Evolutionary conservation across 2,888 invertebrate genomes (phyloP).

Genomic region (Clistopyga incitator): DNA sequence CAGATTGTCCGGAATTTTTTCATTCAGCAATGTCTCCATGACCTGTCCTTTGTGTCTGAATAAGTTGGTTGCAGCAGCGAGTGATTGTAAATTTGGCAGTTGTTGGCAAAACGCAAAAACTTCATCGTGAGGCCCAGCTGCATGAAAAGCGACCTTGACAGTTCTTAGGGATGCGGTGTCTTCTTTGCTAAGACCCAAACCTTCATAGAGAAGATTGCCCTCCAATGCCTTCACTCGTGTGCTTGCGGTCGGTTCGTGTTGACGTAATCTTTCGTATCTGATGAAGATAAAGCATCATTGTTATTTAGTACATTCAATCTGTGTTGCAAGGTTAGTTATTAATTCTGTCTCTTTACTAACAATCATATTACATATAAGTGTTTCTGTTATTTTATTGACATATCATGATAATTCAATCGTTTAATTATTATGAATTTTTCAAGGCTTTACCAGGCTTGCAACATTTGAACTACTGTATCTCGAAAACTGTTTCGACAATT

Average conservation of each 20-base stretch:
- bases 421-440: too few relatives aligned
- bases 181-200: slow-evolving; percentile 69
- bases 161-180: slow-evolving; percentile 67
- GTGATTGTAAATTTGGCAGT: slow-evolving; percentile 70
- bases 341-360: too few relatives aligned
- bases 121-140: slow-evolving; percentile 73
- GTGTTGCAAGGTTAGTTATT: too few relatives aligned
- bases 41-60: slow-evolving; percentile 70
- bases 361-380: too few relatives aligned
- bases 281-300: slow-evolving; percentile 7
- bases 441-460: neutral
- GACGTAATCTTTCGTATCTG: slow-evolving; percentile 77
- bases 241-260: slow-evolving; percentile 73
- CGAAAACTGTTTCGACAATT: too few relatives aligned
- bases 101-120: slow-evolving; percentile 72
- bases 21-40: slow-evolving; percentile 65
- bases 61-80: slow-evolving; percentile 69
- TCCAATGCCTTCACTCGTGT: slow-evolving; percentile 73
- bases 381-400: too few relatives aligned
- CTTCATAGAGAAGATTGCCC: slow-evolving; percentile 76
- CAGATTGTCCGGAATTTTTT: slow-evolving; percentile 64
- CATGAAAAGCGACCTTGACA: slow-evolving; percentile 76
- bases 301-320: neutral
- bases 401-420: too few relatives aligned
- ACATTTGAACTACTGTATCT: neutral